Evolutionary conservation across 1,140 invertebrate species (phyloP), one percentile per base, ranked within the genome.

Genomic region (Tetragnatha versicolor): DNA sequence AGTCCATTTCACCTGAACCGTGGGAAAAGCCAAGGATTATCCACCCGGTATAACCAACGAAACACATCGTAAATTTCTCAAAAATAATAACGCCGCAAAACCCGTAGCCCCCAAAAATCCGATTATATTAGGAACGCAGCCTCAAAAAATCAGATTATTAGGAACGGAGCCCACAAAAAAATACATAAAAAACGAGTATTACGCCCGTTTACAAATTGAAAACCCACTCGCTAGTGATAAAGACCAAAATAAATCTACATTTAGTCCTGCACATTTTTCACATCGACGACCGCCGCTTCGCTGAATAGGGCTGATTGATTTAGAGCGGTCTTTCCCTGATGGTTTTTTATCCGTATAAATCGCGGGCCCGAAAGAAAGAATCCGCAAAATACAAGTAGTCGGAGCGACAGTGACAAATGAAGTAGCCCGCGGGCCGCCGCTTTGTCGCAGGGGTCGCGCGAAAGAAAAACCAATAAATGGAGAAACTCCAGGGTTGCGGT

Each of bases 301-400:
- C 29, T 37, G 66, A 69, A 69, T 69, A 69, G 66, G 27, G 49
- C 47, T 72, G 51, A 72, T 72, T 72, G 69, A 72, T 72, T 72
- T 72, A 72, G 27, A 72, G 63, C 51, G 53, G 22, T 29, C 35
- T 58, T 58, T 49, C 39, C 66, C 35, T 42, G 17, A 20, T 70
- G 29, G 14, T 53, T 37, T 27, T 47, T 14, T 37, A 27, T 53
- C 25, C 53, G 25, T 58, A 72, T 60, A 72, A 72, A 72, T 72
- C 69, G 69, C 60, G 45, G 20, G 12, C 20, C 33, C 20, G 69
- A 72, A 72, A 72, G 35, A 39, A 72, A 45, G 63, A 68, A 72
- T 58, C 22, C 55, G 63, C 31, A 55, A 69, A 51, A 49, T 68
- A 49, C 35, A 68, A 68, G 14, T 27, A 27, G 53, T 31, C 6